Evolutionary conservation across 2,113 vertebrate genomes (phyloP).

Genomic region (Hemiscyllium ocellatum): DNA sequence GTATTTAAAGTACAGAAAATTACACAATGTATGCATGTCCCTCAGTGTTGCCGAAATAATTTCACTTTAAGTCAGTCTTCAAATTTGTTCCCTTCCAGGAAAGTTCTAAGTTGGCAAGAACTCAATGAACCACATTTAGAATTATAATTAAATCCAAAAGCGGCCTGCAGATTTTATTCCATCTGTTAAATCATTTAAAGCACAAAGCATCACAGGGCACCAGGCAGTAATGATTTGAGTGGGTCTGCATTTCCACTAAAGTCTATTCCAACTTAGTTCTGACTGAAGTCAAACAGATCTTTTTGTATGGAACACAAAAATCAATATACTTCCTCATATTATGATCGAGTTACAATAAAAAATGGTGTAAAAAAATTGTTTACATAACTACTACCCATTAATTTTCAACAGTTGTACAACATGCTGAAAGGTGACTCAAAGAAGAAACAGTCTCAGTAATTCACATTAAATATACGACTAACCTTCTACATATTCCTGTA

Average conservation of each 20-base stretch:
- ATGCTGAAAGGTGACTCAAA: not conserved
- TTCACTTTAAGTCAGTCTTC: not conserved
- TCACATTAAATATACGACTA: conserved; percentile 43
- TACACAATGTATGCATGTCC: not conserved
- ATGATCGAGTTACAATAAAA: not conserved
- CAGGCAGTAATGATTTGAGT: not conserved
- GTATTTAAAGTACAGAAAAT: not conserved
- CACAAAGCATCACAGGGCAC: not conserved
- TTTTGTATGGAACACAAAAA: not conserved
- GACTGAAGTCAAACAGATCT: not conserved
- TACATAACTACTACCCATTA: not conserved
- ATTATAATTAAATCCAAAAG: not conserved
- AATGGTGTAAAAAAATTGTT: not conserved
- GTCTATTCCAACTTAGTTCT: not conserved
- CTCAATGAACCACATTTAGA: not conserved
- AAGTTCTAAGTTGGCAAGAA: not conserved
- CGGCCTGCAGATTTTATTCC: not conserved
- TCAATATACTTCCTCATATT: not conserved
- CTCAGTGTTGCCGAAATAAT: not conserved
- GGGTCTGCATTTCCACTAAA: not conserved
- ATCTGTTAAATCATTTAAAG: not conserved
- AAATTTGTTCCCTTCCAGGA: not conserved
- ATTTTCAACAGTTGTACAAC: not conserved
- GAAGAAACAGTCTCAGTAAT: not conserved
- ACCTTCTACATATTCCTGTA: conserved; percentile 91